phyloP scores from a whole-genome alignment of 2,113 vertebrate species.

The Polypterus senegalus region DNA sequence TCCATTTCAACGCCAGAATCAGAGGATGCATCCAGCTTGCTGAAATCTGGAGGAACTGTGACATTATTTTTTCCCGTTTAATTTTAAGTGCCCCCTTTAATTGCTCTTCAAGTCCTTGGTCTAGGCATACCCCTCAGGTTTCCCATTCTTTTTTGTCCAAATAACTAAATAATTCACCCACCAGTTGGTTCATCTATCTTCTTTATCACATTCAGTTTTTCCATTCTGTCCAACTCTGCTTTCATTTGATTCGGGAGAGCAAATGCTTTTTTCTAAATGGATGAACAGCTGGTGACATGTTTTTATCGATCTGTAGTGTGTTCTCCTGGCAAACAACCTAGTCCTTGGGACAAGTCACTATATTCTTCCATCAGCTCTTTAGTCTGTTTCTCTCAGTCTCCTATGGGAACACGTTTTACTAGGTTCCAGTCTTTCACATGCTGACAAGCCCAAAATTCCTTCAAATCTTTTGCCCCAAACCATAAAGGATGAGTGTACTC shows the following conservation, averaged over 20 bases:
- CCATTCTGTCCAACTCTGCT: slow-evolving; percentile 9
- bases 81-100: slow-evolving; percentile 21
- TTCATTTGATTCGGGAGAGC: slow-evolving; percentile 9
- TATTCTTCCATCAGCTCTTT: slow-evolving; percentile 12
- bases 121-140: slow-evolving; percentile 8
- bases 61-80: slow-evolving; percentile 20
- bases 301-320: slow-evolving; percentile 10
- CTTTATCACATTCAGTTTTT: slow-evolving; percentile 13
- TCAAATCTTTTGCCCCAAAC: slow-evolving; percentile 10
- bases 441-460: slow-evolving; percentile 7
- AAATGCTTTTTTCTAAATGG: slow-evolving; percentile 16
- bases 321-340: slow-evolving; percentile 12
- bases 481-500: slow-evolving; percentile 9
- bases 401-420: slow-evolving; percentile 14
- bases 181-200: slow-evolving; percentile 11
- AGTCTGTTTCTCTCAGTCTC: background rate
- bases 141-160: slow-evolving; percentile 18
- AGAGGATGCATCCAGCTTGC: slow-evolving; percentile 18
- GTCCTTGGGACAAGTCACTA: slow-evolving; percentile 11
- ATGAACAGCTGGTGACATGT: slow-evolving; percentile 9
- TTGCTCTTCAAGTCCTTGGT: slow-evolving; percentile 20
- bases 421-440: slow-evolving; percentile 13
- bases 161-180: too few species aligned
- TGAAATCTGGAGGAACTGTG: slow-evolving; percentile 21
- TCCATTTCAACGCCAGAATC: slow-evolving; percentile 20